A percentile compares a stretch with the other conserved stretches of the same genome.
Evolutionary conservation across 2,797 vertebrate species (phyloP).

Genomic region (Mycteria americana): DNA sequence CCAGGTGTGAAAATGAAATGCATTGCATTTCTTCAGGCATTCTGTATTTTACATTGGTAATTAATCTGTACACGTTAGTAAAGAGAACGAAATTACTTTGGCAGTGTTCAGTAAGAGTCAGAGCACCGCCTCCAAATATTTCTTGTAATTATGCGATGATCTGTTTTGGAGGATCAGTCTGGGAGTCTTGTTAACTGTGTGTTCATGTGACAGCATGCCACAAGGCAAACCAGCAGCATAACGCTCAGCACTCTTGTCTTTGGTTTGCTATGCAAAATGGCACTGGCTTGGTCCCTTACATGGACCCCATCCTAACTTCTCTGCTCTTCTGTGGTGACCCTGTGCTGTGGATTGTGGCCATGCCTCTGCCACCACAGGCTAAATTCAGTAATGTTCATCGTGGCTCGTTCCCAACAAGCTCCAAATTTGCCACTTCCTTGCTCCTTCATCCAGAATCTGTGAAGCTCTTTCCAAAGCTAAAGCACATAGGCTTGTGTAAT

Average conservation of each 20-base stretch:
- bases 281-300: accelerated
- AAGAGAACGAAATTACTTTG: slow-evolving; percentile 6
- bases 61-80: slow-evolving; percentile 34
- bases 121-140: not conserved
- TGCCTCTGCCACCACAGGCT: not conserved
- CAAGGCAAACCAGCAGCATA: not conserved
- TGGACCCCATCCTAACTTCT: not conserved
- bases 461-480: not conserved
- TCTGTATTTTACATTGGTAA: slow-evolving; percentile 32
- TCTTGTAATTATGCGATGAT: not conserved
- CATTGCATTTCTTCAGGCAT: slow-evolving; percentile 10
- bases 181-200: not conserved
- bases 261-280: not conserved
- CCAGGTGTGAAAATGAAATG: not conserved
- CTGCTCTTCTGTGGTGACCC: not conserved
- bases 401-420: not conserved
- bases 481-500: not conserved
- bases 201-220: not conserved
- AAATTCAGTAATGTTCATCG: accelerated
- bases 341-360: not conserved
- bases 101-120: not conserved
- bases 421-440: not conserved
- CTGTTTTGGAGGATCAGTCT: not conserved
- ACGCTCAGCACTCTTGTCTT: not conserved
- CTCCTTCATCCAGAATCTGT: not conserved